These are phyloP conservation scores for Calidris pygmaea DNA, from an alignment of 2,113 vertebrate genomes.

Conservation along the genomic window DNA sequence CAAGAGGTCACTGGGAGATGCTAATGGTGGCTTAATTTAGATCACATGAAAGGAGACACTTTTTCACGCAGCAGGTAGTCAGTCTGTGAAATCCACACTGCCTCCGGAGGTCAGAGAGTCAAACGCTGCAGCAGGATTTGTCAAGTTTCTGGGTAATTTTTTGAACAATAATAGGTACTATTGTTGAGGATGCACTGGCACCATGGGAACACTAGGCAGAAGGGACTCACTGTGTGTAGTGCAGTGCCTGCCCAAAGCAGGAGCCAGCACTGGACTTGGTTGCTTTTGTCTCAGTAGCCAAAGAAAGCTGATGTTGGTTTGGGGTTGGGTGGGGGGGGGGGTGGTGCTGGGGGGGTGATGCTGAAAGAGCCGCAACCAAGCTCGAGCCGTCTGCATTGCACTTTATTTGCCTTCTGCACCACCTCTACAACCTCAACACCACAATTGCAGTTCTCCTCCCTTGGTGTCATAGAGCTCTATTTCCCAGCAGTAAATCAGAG, in stretches of 20 bases:
- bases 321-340: too few species aligned
- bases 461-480: background rate
- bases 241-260: background rate
- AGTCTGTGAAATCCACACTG: slow-evolving; percentile 62
- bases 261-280: background rate
- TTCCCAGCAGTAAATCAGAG: background rate
- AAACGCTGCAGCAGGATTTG: slow-evolving; percentile 18
- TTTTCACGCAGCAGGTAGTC: slow-evolving; percentile 60
- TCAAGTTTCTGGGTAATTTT: slow-evolving; percentile 23
- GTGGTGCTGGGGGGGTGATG: background rate
- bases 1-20: slow-evolving; percentile 64
- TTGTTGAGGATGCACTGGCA: background rate
- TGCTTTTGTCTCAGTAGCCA: background rate
- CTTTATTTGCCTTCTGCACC: background rate
- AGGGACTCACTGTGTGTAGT: background rate
- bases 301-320: background rate
- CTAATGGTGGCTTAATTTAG: slow-evolving; percentile 72
- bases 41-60: slow-evolving; percentile 58
- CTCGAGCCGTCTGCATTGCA: background rate
- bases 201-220: background rate
- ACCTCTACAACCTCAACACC: background rate
- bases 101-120: slow-evolving; percentile 49
- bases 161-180: background rate
- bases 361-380: background rate
- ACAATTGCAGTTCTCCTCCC: background rate